A percentile compares a stretch with the other conserved stretches of the same genome.
Evolutionary conservation across 2,888 invertebrate species (phyloP).

Genomic region (Abrostola tripartita): DNA sequence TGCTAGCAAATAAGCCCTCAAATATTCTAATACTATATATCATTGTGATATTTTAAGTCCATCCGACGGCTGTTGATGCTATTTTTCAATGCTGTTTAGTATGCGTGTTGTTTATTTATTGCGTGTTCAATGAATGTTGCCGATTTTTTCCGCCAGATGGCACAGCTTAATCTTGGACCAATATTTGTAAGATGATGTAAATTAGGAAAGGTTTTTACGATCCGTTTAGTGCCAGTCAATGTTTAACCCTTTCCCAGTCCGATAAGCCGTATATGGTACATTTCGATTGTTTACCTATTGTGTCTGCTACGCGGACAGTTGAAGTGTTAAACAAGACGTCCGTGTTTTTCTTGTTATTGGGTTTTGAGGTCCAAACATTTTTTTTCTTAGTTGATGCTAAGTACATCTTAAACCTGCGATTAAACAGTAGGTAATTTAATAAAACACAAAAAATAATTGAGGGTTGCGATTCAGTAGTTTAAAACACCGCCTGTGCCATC

Average conservation of each 20-base stretch:
- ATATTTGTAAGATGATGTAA: slow-evolving; percentile 11
- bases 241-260: background rate
- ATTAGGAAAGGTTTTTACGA: background rate
- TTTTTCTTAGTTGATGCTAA: no score
- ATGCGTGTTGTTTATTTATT: slow-evolving; percentile 46
- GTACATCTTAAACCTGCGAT: no score
- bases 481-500: no score
- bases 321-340: no score
- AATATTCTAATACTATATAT: slow-evolving; percentile 35
- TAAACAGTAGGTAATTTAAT: no score
- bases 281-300: no score
- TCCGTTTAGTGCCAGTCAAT: background rate
- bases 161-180: slow-evolving; percentile 29
- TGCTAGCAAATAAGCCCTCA: slow-evolving; percentile 5
- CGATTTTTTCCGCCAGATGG: slow-evolving; percentile 27
- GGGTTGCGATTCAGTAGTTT: no score
- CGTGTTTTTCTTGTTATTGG: no score
- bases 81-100: slow-evolving; percentile 53
- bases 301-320: no score
- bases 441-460: no score
- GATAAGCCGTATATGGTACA: no score
- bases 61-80: slow-evolving; percentile 67
- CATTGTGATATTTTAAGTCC: slow-evolving; percentile 72
- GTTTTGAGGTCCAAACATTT: no score
- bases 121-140: slow-evolving; percentile 21